Evolutionary conservation across 2,113 vertebrate genomes (phyloP), one percentile per base, ranked within the genome.

Genomic region (Heteronetta atricapilla): DNA sequence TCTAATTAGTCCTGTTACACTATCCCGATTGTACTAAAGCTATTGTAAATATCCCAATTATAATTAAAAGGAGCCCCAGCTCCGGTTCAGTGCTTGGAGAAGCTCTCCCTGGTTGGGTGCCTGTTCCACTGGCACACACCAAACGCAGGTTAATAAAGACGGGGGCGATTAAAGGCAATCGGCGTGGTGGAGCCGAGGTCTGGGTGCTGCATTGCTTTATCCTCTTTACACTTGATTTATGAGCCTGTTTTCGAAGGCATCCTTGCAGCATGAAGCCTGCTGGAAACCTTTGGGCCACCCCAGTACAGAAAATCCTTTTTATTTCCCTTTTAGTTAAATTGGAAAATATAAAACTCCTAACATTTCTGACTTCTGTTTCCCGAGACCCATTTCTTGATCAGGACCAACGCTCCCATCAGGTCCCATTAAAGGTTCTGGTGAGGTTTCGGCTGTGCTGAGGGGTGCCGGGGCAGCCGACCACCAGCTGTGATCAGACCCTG

Each of bases 161-260:
- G 4, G 52, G 60, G 28, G 56, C 8, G 16, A 52, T 42, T 75
- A 64, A 86, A 59, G 56, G 52, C 50, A 66, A n/a, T 86, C 21
- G 25, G 56, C 21, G 17, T 0, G 0, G 7, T 3, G 4, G 42
- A 81, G 31, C 55, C 36, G 52, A 67, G 72, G 42, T 55, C n/a
- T 2, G 5, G 64, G 12, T 68, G 42, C 28, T 52, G 22, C 29
- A 26, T 29, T 1, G 0, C 44, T 40, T 87, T 63, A 0, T 63
- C 74, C 60, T 78, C 46, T 64, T 36, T 72, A 44, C 46, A 31
- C 8, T 9, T 55, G 46, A 36, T 11, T 66, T 66, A 13, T 0
- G 2, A 79, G 16, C 44, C 22, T 70, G 13, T 63, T 86, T 34
- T 59, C 36, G 59, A 58, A 74, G 11, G 40, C 31, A 10, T n/a